Base-by-base conservation (phyloP, 2,797 vertebrate genomes). In the Oophaga sylvatica region DNA sequence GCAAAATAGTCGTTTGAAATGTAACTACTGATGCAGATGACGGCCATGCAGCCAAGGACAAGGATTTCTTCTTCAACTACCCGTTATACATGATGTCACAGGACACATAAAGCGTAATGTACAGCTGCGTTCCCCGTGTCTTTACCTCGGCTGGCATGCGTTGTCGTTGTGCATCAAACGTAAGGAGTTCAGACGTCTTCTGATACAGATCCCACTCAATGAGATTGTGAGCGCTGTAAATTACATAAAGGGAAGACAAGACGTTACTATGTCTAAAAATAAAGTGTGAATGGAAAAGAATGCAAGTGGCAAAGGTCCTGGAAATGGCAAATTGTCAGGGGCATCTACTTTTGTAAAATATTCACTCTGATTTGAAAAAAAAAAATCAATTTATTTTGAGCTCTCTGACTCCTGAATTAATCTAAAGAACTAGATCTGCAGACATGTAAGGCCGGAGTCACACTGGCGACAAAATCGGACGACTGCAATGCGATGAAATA, bases 211-310 rank as follows among this genome's bases (percentile, higher is more conserved):
- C 93, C 96, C 97, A 97, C 41, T 85, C 91, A 22, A 94, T 94
- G 89, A 98, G 95, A 92, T 98, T 94, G 78, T 97, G 97, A 82
- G 96, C 96, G 92, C 97, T 98, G 53, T 77, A 90, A 31, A 16
- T 63, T 26, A 90, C 89, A 88, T 87, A 91, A 19, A 80, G 41
- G 2, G 62, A 87, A 41, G 3, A 15, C 10, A 84, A n/a, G 17
- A 62, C 29, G 19, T 48, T 65, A 26, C 53, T 22, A 45, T 4
- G 22, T 81, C 5, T 65, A 11, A 22, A n/a, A 8, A 8, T 65
- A 22, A 65, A 22, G 62, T 8, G 6, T 0, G 11, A 53, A 53
- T 53, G 48, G 11, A 53, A 53, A 53, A 53, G 48, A 65, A 22
- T 26, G 22, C 8, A 9, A n/a, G 62, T 65, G 4, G 48, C 35